Evolutionary conservation across 2,797 vertebrate genomes (phyloP).

Genomic region (Hyperoplus immaculatus): DNA sequence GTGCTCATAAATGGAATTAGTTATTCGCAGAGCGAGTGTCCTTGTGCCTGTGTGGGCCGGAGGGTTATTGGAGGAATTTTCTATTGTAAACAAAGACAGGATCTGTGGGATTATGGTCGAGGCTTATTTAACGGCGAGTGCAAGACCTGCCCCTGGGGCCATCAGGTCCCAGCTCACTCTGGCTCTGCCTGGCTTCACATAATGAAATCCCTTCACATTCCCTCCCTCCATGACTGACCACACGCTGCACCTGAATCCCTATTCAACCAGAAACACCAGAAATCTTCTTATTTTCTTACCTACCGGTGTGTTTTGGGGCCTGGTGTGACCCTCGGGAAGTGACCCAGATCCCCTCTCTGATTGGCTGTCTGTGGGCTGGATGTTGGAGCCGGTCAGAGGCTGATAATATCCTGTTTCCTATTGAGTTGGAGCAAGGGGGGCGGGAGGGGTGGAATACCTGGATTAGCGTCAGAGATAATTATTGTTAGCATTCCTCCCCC

Average conservation of each 20-base stretch:
- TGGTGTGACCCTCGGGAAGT: slow-evolving; percentile 63
- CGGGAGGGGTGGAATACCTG: slow-evolving; percentile 76
- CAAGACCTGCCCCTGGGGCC: slow-evolving; percentile 71
- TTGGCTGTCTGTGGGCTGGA: slow-evolving; percentile 69
- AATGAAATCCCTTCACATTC: slow-evolving; percentile 60
- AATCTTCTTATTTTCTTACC: slow-evolving; percentile 13
- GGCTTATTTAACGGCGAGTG: slow-evolving; percentile 77
- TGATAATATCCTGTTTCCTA: slow-evolving; percentile 79
- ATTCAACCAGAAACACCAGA: slow-evolving; percentile 28
- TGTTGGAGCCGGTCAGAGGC: slow-evolving; percentile 49
- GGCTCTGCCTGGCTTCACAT: slow-evolving; percentile 60
- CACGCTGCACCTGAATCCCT: slow-evolving; percentile 50
- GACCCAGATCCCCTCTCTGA: slow-evolving; percentile 64
- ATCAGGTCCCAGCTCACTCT: slow-evolving; percentile 60
- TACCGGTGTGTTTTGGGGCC: slow-evolving; percentile 39
- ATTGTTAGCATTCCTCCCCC: slow-evolving; percentile 77
- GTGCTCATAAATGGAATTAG: slow-evolving; percentile 38
- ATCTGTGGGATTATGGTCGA: slow-evolving; percentile 80
- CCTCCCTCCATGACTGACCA: slow-evolving; percentile 73
- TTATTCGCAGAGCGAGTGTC: slow-evolving; percentile 59
- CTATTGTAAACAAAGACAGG: slow-evolving; percentile 82
- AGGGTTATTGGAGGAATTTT: slow-evolving; percentile 78
- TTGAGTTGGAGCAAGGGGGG: slow-evolving; percentile 60
- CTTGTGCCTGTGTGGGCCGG: slow-evolving; percentile 78
- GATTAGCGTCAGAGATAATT: slow-evolving; percentile 84